Base-by-base conservation (phyloP, 30 jellyfish, hydroid and myxozoan genomes). In the Turritopsis rubra region DNA sequence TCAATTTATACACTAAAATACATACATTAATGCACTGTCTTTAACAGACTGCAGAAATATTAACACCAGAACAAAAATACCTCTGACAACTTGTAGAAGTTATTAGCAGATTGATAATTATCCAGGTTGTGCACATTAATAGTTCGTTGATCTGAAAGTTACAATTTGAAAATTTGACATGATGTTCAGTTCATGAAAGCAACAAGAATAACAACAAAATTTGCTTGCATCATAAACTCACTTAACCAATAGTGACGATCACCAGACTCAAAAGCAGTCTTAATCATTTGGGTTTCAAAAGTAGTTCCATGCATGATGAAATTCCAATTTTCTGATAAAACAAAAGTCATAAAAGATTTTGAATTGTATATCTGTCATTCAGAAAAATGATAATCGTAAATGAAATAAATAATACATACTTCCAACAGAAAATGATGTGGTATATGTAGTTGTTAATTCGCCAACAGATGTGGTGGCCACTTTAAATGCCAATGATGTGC, bases 391-490 rank as follows among this genome's bases (percentile, higher is more conserved):
- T 16, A 54, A 54, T 54, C 72, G 28, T 7, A 1, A 75, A 0
- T 75, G 17, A 8, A 16, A 9, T 13, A 54, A 1, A 27, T 20
- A 21, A 1, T 0, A 22, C 85, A 21, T 82, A 82, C 89, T 86
- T 19, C 30, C 30, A 70, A 82, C 89, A 21, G 23, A 8, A 71
- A 82, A 82, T 9, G 89, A 18, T 23, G 89, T 22, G 1, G 89
- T 65, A 19, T 72, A 25, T n/a, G 18, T 26, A 9, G 89, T 66
- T 29, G 86, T 1, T 29, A 82, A 30, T 20, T 21, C 52, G 18
- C 89, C 89, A 18, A 52, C 72, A 19, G 89, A 52, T 16, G 85
- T n/a, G 16, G 31, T 29, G 13, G n/a, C n/a, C 1, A 82, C 85
- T 26, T 29, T 18, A 8, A 82, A 82, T 30, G 72, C 41, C 20